These are phyloP conservation scores for Anorthoa munda DNA, from an alignment of 2,888 invertebrate species.

Conservation along the genomic window DNA sequence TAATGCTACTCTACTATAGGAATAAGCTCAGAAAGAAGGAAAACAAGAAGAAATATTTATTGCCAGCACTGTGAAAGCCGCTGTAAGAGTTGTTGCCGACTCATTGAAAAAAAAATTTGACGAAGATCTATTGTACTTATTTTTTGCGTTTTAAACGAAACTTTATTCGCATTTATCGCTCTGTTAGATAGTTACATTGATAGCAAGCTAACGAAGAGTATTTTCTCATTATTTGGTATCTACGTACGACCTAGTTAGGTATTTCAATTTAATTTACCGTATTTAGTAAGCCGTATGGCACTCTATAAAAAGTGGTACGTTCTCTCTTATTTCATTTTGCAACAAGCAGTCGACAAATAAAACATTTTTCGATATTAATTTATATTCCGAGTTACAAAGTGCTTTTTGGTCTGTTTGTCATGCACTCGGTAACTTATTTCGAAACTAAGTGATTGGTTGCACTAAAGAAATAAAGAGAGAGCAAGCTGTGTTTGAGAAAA, in stretches of 20 bases:
- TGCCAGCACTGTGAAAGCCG: too few relatives aligned
- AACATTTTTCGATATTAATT: slow-evolving; percentile 12
- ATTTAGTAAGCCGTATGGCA: too few relatives aligned
- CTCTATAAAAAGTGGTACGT: not conserved
- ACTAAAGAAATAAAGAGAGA: slow-evolving; percentile 11
- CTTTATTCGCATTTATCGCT: not conserved
- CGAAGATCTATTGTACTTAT: not conserved
- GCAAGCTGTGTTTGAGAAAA: slow-evolving; percentile 7
- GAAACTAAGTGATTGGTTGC: slow-evolving; percentile 34
- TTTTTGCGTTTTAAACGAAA: not conserved
- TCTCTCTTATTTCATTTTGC: not conserved
- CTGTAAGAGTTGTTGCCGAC: too few relatives aligned
- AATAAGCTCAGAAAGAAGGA: not conserved
- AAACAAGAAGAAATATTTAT: not conserved
- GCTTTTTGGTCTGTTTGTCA: not conserved
- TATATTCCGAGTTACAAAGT: not conserved
- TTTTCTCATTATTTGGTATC: not conserved
- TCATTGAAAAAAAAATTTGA: not conserved
- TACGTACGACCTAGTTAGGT: too few relatives aligned
- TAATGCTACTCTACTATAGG: slow-evolving; percentile 5
- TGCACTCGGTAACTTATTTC: not conserved
- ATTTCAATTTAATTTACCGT: too few relatives aligned
- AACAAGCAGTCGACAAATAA: slow-evolving; percentile 2
- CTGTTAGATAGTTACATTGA: too few relatives aligned
- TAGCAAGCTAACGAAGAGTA: not conserved